A percentile compares a stretch with the other conserved stretches of the same genome.
These are phyloP conservation scores for Nasonia vitripennis DNA, from an alignment of 1,140 invertebrate species.

Conservation along the genomic window DNA sequence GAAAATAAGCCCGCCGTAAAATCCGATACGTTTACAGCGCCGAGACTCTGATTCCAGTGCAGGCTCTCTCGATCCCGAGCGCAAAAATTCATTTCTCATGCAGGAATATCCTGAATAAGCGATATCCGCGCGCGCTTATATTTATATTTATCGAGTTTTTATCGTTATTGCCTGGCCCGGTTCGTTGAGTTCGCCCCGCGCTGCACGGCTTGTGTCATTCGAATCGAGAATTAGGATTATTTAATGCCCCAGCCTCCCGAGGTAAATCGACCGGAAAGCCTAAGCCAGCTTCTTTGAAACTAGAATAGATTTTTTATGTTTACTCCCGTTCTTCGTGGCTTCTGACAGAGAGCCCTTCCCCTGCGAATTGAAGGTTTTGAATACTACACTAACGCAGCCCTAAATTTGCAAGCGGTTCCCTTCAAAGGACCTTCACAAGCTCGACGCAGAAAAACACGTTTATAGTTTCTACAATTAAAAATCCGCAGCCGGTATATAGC, in stretches of 20 bases:
- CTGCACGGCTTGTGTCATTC: background rate
- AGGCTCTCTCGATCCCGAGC: background rate
- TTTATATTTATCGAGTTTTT: background rate
- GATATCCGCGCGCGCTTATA: background rate
- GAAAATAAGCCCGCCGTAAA: slow-evolving; percentile 21
- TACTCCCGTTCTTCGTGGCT: too few relatives aligned
- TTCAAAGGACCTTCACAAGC: too few relatives aligned
- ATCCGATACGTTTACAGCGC: slow-evolving; percentile 10
- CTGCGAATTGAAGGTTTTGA: too few relatives aligned
- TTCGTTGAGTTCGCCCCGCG: background rate
- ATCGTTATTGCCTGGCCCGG: background rate
- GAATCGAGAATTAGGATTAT: background rate
- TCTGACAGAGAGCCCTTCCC: too few relatives aligned
- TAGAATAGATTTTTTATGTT: too few relatives aligned
- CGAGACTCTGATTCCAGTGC: background rate
- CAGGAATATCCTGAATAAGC: background rate
- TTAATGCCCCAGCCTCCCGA: background rate
- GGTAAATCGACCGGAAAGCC: too few relatives aligned
- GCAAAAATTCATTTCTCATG: background rate
- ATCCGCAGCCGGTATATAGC: too few relatives aligned
- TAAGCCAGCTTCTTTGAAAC: too few relatives aligned
- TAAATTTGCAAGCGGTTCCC: too few relatives aligned
- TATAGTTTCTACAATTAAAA: too few relatives aligned
- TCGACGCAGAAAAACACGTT: too few relatives aligned
- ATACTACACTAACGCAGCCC: too few relatives aligned